Base-by-base conservation (phyloP, 2,888 invertebrate genomes). In the Pegoplata infirma region DNA sequence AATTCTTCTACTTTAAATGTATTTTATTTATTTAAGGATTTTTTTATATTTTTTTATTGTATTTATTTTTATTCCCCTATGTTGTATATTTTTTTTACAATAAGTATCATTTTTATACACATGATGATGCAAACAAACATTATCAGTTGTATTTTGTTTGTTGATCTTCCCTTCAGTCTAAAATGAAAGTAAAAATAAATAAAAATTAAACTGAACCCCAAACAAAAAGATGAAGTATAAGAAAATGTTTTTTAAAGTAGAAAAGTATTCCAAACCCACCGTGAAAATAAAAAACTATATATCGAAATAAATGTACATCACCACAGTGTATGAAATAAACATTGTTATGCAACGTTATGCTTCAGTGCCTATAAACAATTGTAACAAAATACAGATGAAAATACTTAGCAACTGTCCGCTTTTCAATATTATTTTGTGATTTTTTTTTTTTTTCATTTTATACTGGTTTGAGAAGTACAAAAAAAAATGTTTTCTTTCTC, bases 281-380 rank as follows among this genome's bases (percentile, higher is more conserved):
- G n/a, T 17, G 1, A 4, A n/a, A 2, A 53, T 14, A 53, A 32
- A n/a, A 12, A 40, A n/a, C n/a, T n/a, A n/a, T n/a, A n/a, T n/a
- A n/a, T n/a, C n/a, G n/a, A 36, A 4, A 40, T 47, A 7, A 69
- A 23, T 7, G 12, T 23, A 56, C 61, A 67, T 49, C n/a, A 36
- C 40, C 25, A 47, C 7, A 66, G 74, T 66, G 71, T 79, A 79
- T 79, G 69, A 71, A 79, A 75, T 71, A 79, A 71, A 79, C 66
- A 79, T 75, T 79, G 69, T 78, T 78, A 67, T 74, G 74, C 78
- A 64, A 61, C 74, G 78, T 83, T 85, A 84, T 84, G 85, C 85
- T 84, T 82, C 83, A 82, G 82, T 85, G 86, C 85, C 84, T 85
- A 82, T 83, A 85, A 85, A 86, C 85, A 85, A 85, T 85, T 84